A percentile compares a stretch with the other conserved stretches of the same genome.
Evolutionary conservation across 2,113 vertebrate genomes (phyloP).

Genomic region (Rhineura floridana): DNA sequence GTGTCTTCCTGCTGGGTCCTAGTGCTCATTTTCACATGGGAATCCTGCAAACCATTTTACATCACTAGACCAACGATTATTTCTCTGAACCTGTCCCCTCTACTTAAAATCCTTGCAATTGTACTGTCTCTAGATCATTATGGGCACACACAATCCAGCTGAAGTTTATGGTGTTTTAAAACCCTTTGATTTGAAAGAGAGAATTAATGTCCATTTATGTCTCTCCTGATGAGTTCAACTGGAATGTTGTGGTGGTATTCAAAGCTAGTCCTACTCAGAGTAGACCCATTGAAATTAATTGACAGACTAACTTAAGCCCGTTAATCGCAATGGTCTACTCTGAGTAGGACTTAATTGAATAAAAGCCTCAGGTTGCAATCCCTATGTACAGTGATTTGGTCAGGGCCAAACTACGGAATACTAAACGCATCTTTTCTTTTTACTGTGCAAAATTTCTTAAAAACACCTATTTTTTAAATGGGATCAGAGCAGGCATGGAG

Average conservation of each 20-base stretch:
- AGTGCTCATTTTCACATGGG: constrained; percentile 55
- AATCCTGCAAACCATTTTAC: not conserved
- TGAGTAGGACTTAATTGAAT: no score
- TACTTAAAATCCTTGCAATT: not conserved
- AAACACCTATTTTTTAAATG: no score
- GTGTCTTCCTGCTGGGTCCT: constrained; percentile 77
- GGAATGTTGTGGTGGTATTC: no score
- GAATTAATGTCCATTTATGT: not conserved
- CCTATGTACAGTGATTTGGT: no score
- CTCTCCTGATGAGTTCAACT: not conserved
- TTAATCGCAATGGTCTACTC: no score
- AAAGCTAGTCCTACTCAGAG: no score
- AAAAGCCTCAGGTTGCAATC: not conserved
- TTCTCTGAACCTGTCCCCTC: not conserved
- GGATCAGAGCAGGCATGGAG: no score
- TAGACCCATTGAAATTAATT: no score
- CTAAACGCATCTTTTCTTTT: no score
- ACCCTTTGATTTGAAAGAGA: not conserved
- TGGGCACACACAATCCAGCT: not conserved
- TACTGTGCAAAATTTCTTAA: no score
- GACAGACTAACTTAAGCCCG: no score
- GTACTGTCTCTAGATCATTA: not conserved
- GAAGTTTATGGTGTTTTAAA: not conserved
- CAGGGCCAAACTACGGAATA: no score
- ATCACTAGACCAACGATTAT: not conserved